Conservation (phyloP, 2,113 vertebrate genomes). For the Halichoerus grypus region DNA sequence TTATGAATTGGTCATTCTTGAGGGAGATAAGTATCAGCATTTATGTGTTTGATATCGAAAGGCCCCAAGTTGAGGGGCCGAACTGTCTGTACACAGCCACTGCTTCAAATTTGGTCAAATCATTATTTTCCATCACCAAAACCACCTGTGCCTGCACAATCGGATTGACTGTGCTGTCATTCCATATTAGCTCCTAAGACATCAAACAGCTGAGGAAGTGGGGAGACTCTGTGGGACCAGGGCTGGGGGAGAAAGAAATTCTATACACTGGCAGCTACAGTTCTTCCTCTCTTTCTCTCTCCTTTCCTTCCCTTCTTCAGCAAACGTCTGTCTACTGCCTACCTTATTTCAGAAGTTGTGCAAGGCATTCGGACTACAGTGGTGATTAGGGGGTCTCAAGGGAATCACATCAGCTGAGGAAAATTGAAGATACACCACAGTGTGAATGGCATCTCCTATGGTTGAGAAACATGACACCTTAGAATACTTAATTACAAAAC, state of each 20-base stretch:
- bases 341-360: neutral
- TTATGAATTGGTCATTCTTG: neutral
- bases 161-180: neutral
- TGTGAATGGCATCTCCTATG: neutral
- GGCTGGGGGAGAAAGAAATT: neutral
- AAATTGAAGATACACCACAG: neutral
- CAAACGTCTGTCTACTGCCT: neutral
- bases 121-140: slow-evolving; percentile 10
- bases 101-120: neutral
- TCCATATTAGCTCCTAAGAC: neutral
- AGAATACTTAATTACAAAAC: neutral
- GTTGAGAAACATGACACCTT: neutral
- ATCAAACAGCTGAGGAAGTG: neutral
- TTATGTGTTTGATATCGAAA: neutral
- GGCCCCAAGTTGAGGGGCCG: neutral
- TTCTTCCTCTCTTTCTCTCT: neutral
- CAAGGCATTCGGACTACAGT: neutral
- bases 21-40: neutral
- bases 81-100: neutral
- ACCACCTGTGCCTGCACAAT: neutral
- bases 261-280: neutral
- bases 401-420: neutral
- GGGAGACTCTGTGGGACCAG: neutral
- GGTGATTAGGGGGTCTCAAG: neutral
- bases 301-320: neutral